Conservation (phyloP, 2,888 invertebrate genomes). For the Macaria liturata region DNA sequence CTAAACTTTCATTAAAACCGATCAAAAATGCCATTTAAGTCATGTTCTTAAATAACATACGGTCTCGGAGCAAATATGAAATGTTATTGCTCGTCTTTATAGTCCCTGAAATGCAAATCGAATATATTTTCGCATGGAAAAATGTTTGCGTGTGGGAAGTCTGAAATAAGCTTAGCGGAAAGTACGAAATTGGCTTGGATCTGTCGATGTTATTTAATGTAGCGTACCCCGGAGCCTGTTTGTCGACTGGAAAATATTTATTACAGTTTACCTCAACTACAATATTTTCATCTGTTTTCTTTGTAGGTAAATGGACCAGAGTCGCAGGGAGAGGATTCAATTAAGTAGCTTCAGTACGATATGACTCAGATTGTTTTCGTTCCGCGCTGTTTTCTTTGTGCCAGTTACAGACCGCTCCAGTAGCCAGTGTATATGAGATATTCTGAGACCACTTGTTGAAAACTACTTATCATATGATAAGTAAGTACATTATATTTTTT, state of each 20-base stretch:
- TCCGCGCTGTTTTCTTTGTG: constrained; percentile 7
- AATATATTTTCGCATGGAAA: constrained; percentile 67
- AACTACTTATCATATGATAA: too few relatives aligned
- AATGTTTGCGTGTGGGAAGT: constrained; percentile 69
- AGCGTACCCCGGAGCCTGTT: constrained; percentile 66
- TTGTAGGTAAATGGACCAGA: constrained; percentile 19
- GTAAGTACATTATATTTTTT: too few relatives aligned
- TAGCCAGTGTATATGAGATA: too few relatives aligned
- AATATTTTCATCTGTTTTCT: constrained; percentile 50
- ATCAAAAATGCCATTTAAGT: constrained; percentile 32
- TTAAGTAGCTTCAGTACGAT: neutral
- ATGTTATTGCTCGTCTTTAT: constrained; percentile 53
- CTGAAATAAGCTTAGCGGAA: constrained; percentile 73
- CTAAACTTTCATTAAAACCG: constrained; percentile 6
- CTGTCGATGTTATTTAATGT: constrained; percentile 79
- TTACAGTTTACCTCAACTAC: constrained; percentile 59
- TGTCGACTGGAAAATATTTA: constrained; percentile 74
- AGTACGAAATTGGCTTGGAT: constrained; percentile 75
- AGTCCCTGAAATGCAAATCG: constrained; percentile 70
- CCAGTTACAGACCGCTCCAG: too few relatives aligned
- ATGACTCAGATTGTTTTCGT: constrained; percentile 13
- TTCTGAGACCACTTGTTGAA: too few relatives aligned
- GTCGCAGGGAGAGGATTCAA: constrained; percentile 8
- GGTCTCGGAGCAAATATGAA: constrained; percentile 29
- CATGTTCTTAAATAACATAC: constrained; percentile 42